A percentile compares a stretch with the other conserved stretches of the same genome.
Conservation (phyloP, 2,888 invertebrate genomes). For the Pogonocherus hispidulus region DNA sequence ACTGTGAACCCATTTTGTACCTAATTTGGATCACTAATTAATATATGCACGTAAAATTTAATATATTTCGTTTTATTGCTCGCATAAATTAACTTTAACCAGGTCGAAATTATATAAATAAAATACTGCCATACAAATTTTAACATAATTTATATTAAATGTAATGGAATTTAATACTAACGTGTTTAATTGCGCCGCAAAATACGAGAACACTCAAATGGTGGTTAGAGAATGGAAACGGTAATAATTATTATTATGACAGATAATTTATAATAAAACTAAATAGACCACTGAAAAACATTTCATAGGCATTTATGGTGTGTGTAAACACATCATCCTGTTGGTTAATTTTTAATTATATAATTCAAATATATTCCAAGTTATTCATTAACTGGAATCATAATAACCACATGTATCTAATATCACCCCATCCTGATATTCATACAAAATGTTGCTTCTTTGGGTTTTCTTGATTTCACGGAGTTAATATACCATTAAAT, state of each 20-base stretch:
- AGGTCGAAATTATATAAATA: not conserved
- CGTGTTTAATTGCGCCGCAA: not conserved
- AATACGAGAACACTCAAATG: not conserved
- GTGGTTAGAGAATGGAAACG: not conserved
- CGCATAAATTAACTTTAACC: not conserved
- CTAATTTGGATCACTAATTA: not conserved
- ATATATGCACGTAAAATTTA: not conserved
- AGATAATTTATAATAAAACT: not conserved
- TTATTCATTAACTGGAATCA: no score
- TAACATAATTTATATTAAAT: not conserved
- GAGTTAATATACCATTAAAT: no score
- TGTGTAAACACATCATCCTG: not conserved
- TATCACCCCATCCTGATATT: no score
- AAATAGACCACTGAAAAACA: not conserved
- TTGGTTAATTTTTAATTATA: no score
- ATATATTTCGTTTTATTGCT: not conserved
- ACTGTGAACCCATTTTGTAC: not conserved
- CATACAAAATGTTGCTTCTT: no score
- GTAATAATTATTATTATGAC: not conserved
- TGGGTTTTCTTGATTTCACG: no score
- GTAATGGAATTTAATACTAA: not conserved
- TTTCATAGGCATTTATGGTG: no score
- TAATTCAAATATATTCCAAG: no score
- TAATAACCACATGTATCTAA: no score
- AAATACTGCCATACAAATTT: not conserved